phyloP scores from a whole-genome alignment of 2,113 vertebrate genomes.

The Phylloscopus trochiloides region DNA sequence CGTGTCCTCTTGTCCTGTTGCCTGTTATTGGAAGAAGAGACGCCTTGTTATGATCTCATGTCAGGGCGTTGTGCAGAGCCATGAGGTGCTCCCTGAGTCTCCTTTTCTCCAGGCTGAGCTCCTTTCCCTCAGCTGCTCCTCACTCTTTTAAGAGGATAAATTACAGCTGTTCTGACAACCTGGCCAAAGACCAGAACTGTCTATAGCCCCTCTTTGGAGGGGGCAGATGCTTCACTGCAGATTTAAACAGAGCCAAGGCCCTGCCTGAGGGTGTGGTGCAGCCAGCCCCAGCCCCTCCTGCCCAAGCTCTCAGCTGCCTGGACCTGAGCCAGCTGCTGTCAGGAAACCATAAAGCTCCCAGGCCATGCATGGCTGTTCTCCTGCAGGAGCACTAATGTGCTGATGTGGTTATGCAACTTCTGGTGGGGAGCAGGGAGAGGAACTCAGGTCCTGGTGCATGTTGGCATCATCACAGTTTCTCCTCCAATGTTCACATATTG shows the following conservation, averaged over 20 bases:
- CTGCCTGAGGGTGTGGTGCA: neutral
- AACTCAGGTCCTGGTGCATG: neutral
- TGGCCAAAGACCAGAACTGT: neutral
- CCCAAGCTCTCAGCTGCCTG: neutral
- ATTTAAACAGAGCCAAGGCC: neutral
- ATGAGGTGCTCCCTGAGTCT: neutral
- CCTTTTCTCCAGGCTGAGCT: neutral
- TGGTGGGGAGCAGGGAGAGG: neutral
- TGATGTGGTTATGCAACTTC: neutral
- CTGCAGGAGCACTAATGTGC: neutral
- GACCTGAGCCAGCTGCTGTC: neutral
- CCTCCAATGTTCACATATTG: neutral
- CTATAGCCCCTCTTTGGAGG: neutral
- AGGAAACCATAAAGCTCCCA: neutral
- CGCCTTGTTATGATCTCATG: rapidly evolving
- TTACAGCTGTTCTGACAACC: neutral
- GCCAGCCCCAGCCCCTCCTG: neutral
- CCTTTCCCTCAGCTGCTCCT: neutral
- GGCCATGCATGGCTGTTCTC: neutral
- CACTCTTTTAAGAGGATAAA: neutral
- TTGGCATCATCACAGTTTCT: neutral
- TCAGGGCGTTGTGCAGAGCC: neutral
- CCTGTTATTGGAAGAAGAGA: neutral
- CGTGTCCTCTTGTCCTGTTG: rapidly evolving
- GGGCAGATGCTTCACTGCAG: neutral